Percentiles rank a stretch among this genome's conserved stretches.
phyloP scores from a whole-genome alignment of 1,140 invertebrate genomes.

The Andrena cerasifolii region DNA sequence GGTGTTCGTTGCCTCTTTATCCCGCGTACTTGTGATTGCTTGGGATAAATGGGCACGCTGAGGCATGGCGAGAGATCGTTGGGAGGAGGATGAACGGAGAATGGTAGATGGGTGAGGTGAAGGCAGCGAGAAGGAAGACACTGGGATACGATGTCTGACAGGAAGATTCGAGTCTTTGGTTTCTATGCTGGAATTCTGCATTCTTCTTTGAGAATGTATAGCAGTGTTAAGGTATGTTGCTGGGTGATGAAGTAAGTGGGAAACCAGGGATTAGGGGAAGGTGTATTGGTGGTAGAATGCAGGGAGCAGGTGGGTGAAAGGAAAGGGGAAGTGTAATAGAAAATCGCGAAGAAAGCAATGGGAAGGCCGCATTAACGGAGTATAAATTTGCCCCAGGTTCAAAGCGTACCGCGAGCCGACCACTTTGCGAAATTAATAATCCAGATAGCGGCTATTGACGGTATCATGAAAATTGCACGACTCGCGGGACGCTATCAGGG shows the following conservation, averaged over 20 bases:
- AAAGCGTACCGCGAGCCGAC: slow-evolving; percentile 1
- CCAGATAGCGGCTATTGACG: neutral
- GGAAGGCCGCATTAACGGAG: neutral
- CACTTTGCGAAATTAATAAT: slow-evolving; percentile 39
- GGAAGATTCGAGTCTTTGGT: too few species aligned
- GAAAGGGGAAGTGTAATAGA: neutral
- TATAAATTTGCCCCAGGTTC: slow-evolving; percentile 12
- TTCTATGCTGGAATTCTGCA: too few species aligned
- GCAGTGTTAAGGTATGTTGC: too few species aligned
- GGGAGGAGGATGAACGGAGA: slow-evolving; percentile 5
- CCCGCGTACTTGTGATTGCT: slow-evolving; percentile 6
- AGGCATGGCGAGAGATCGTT: neutral
- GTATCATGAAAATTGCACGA: slow-evolving; percentile 15
- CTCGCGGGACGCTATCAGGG: neutral
- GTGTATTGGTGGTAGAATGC: too few species aligned
- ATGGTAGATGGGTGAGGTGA: neutral
- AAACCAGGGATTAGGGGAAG: too few species aligned
- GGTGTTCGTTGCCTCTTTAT: slow-evolving; percentile 20
- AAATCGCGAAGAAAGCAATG: neutral
- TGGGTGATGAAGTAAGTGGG: too few species aligned
- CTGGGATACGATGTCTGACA: too few species aligned
- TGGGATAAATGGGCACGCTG: slow-evolving; percentile 37
- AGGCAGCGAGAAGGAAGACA: slow-evolving; percentile 10
- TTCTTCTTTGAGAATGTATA: too few species aligned
- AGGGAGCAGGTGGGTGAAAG: neutral